Evolutionary conservation across 1,140 invertebrate genomes (phyloP), one percentile per base, ranked within the genome.

Genomic region (Diabrotica virgifera): DNA sequence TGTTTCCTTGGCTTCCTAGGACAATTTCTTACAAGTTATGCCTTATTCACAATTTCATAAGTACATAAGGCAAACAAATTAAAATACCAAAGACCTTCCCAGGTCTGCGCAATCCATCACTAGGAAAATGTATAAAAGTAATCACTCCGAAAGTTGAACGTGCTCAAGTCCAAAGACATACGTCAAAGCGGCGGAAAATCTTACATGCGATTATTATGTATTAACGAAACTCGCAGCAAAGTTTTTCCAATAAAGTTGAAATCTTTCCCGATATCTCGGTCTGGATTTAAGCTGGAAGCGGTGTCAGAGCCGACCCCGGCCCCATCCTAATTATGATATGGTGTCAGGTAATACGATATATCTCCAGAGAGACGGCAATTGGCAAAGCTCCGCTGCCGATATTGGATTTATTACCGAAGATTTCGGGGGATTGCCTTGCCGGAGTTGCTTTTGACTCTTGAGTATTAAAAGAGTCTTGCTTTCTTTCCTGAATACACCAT

Each of bases 311-410:
- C n/a, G 24, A 24, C 9, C 55, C 53, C 36, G 50, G 38, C n/a
- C 50, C 50, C 37, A 59, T 59, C 58, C 36, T 59, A 59, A 59
- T 59, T 59, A 59, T 59, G 58, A 59, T 59, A 38, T 59, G 58
- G 58, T 59, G 58, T 59, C 58, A 59, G 46, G 58, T 59, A 59
- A 59, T 51, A 59, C 38, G 58, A 59, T 59, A 59, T 59, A 59
- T 59, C 58, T 40, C 58, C 14, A n/a, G 58, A 24, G 58, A 59
- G 8, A 35, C 24, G 36, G 40, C n/a, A 50, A 59, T 11, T 59
- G 58, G 38, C 38, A 59, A 59, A 59, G 58, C 58, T 59, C 58
- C 58, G 58, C 50, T 59, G n/a, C 38, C 58, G 46, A 59, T 59
- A 59, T 46, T 59, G 37, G 58, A 59, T 59, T 59, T 59, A 59